These are phyloP conservation scores for Ambastaia sidthimunki DNA, from an alignment of 2,797 vertebrate genomes.

Conservation along the genomic window DNA sequence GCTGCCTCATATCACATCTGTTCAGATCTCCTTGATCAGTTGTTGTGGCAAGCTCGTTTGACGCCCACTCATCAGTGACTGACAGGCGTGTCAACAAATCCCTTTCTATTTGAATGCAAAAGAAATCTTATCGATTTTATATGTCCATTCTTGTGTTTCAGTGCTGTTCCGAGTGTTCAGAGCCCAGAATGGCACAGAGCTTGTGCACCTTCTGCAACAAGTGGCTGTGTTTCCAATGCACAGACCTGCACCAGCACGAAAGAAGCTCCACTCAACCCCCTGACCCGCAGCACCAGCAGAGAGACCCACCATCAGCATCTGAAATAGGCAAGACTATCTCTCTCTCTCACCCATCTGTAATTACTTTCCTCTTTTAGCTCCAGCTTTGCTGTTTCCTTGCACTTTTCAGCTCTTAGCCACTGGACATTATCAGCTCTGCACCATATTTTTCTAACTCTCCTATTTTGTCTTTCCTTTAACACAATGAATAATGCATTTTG, in stretches of 20 bases:
- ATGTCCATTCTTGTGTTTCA: slow-evolving; percentile 53
- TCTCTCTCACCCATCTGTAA: slow-evolving; percentile 3
- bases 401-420: slow-evolving; percentile 29
- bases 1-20: background rate
- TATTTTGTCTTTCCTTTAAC: slow-evolving; percentile 21
- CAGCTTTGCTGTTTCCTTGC: slow-evolving; percentile 13
- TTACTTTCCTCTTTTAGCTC: slow-evolving; percentile 37
- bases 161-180: slow-evolving; percentile 81
- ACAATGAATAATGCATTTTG: slow-evolving; percentile 72
- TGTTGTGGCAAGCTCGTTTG: background rate
- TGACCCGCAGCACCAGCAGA: slow-evolving; percentile 73
- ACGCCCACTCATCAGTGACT: background rate
- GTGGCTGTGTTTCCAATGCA: slow-evolving; percentile 84
- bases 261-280: slow-evolving; percentile 63
- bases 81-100: slow-evolving; percentile 5
- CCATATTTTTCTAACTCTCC: slow-evolving; percentile 16
- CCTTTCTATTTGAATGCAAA: background rate
- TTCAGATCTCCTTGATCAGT: background rate
- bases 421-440: slow-evolving; percentile 25
- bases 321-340: slow-evolving; percentile 61
- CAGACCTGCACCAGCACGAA: slow-evolving; percentile 80
- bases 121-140: background rate
- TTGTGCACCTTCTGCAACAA: slow-evolving; percentile 84
- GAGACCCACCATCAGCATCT: slow-evolving; percentile 64
- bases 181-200: slow-evolving; percentile 78